A percentile compares a stretch with the other conserved stretches of the same genome.
Evolutionary conservation across 1,140 invertebrate genomes (phyloP).

Genomic region (Lutraria rhynchaena): DNA sequence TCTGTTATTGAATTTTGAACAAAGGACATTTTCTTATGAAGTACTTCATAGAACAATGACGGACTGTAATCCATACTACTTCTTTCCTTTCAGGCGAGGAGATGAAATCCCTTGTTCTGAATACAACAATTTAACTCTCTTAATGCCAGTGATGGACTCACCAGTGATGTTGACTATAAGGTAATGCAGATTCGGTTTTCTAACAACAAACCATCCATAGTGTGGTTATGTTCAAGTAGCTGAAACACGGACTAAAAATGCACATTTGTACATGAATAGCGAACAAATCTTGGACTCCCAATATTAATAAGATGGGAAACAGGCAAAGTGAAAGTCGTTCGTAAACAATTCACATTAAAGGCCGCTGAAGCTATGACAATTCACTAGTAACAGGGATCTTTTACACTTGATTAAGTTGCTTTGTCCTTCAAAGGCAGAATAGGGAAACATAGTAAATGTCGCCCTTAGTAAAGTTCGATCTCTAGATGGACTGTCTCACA

Average conservation of each 20-base stretch:
- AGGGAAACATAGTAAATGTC: slow-evolving; percentile 46
- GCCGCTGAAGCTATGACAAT: slow-evolving; percentile 48
- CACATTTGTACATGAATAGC: background rate
- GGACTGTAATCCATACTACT: background rate
- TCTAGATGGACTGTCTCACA: slow-evolving; percentile 19
- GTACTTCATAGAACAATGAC: background rate
- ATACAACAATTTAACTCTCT: too few relatives aligned
- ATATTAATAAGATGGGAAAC: too few relatives aligned
- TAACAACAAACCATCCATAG: too few relatives aligned
- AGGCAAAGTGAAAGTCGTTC: slow-evolving; percentile 41
- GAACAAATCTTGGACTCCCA: background rate
- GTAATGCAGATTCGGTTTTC: too few relatives aligned
- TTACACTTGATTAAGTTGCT: slow-evolving; percentile 35
- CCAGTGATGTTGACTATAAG: too few relatives aligned
- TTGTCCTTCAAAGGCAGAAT: slow-evolving; percentile 40
- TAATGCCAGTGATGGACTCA: too few relatives aligned
- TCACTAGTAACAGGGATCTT: slow-evolving; percentile 46
- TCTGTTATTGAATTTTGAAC: background rate
- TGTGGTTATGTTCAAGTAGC: background rate
- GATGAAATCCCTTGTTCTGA: background rate
- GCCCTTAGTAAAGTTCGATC: slow-evolving; percentile 36
- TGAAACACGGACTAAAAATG: background rate
- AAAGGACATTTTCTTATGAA: background rate
- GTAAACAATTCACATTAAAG: slow-evolving; percentile 50
- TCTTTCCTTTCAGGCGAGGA: background rate